Conservation (phyloP, 2,888 invertebrate species). For the Platypus cylindrus region DNA sequence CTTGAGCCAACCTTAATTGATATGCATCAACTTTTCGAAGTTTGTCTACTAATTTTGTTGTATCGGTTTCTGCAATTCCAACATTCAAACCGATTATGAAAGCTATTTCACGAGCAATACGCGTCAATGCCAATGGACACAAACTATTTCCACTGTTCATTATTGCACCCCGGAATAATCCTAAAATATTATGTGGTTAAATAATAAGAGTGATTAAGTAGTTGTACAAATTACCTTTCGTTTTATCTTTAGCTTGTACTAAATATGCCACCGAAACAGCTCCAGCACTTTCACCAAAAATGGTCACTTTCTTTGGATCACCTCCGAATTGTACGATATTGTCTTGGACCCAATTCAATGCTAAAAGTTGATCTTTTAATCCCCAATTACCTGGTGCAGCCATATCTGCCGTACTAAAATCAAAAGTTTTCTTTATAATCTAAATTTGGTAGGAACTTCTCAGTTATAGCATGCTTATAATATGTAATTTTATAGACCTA, state of each 20-base stretch:
- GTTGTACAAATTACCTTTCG: constrained; percentile 14
- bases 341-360: constrained; percentile 20
- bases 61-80: constrained; percentile 10
- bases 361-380: constrained; percentile 21
- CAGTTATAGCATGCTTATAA: too few relatives aligned
- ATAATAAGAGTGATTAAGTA: neutral
- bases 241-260: constrained; percentile 15
- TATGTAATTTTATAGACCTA: too few relatives aligned
- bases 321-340: constrained; percentile 19
- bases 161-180: constrained; percentile 21
- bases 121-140: constrained; percentile 17
- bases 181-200: constrained; percentile 11
- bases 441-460: too few relatives aligned
- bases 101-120: constrained; percentile 12
- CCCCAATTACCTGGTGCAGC: constrained; percentile 21
- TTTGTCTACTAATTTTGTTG: constrained; percentile 14
- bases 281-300: constrained; percentile 22
- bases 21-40: constrained; percentile 14
- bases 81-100: constrained; percentile 13
- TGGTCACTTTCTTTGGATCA: constrained; percentile 18
- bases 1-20: constrained; percentile 11
- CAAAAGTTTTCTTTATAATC: neutral
- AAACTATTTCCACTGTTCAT: constrained; percentile 21
- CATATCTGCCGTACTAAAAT: constrained; percentile 16
- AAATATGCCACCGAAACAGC: constrained; percentile 19